These are phyloP conservation scores for Cephalotes varians DNA, from an alignment of 2,888 invertebrate genomes.

Conservation along the genomic window DNA sequence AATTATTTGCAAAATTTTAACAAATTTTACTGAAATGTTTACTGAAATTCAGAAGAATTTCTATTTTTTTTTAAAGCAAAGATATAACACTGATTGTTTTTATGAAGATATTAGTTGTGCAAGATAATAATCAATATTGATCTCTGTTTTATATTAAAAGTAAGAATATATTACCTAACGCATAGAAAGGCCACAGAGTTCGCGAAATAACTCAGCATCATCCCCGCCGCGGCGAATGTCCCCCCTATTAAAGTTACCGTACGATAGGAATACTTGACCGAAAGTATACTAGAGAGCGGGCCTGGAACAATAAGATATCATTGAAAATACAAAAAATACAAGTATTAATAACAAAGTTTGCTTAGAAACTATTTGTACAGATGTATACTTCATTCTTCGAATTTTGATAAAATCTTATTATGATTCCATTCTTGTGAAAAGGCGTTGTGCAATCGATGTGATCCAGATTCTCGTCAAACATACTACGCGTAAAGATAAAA, in stretches of 20 bases:
- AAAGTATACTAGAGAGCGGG: conserved; percentile 94
- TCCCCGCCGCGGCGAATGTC: conserved; percentile 92
- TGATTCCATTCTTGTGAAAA: not conserved
- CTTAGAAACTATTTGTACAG: not conserved
- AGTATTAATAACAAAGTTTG: not conserved
- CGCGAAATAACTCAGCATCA: conserved; percentile 94
- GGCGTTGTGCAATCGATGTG: not conserved
- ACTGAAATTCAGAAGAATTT: not conserved
- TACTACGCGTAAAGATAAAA: not conserved
- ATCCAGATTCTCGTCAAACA: conserved; percentile 12
- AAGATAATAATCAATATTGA: not conserved
- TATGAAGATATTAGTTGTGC: not conserved
- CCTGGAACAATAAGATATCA: conserved; percentile 86
- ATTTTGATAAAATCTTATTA: not conserved
- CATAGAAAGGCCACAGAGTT: conserved; percentile 92
- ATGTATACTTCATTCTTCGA: not conserved
- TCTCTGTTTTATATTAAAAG: not conserved
- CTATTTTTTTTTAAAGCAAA: not conserved
- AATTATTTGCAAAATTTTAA: not conserved
- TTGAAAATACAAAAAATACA: not conserved
- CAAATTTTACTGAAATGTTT: not conserved
- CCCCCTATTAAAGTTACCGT: conserved; percentile 95
- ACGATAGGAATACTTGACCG: conserved; percentile 93
- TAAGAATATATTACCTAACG: conserved; percentile 88
- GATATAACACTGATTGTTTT: not conserved